Conservation (phyloP, 2,888 invertebrate genomes). For the Fragum whitleyi region DNA sequence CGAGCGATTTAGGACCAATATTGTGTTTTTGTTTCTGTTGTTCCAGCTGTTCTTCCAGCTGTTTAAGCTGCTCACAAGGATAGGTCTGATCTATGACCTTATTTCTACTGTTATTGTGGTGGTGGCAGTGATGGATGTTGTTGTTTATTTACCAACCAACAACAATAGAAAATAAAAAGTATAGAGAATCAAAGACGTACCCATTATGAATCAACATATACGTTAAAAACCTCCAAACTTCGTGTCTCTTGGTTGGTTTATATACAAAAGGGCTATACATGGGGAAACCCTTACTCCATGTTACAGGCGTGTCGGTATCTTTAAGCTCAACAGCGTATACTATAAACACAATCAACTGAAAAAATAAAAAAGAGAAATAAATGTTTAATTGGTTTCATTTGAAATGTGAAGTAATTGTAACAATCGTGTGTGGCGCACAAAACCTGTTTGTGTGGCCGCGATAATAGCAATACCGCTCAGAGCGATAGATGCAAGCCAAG, state of each 20-base stretch:
- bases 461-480: too few species aligned
- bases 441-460: not conserved
- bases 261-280: conserved; percentile 94
- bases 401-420: not conserved
- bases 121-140: too few species aligned
- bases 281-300: conserved; percentile 90
- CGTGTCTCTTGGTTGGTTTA: conserved; percentile 92
- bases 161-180: too few species aligned
- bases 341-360: conserved; percentile 87
- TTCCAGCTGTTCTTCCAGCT: too few species aligned
- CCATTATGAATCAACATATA: conserved; percentile 99
- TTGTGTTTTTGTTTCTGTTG: too few species aligned
- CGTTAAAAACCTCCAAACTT: conserved; percentile 96
- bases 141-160: too few species aligned
- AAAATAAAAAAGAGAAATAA: not conserved
- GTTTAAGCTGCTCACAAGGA: too few species aligned
- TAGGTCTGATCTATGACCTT: too few species aligned
- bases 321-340: conserved; percentile 86
- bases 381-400: not conserved
- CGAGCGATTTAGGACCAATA: too few species aligned
- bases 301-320: conserved; percentile 72
- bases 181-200: too few species aligned
- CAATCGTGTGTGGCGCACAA: not conserved
- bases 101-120: too few species aligned
- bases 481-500: too few species aligned